Percentiles rank a stretch among this genome's conserved stretches.
phyloP scores from a whole-genome alignment of 2,888 invertebrate species.

The Cantharis rufa region DNA sequence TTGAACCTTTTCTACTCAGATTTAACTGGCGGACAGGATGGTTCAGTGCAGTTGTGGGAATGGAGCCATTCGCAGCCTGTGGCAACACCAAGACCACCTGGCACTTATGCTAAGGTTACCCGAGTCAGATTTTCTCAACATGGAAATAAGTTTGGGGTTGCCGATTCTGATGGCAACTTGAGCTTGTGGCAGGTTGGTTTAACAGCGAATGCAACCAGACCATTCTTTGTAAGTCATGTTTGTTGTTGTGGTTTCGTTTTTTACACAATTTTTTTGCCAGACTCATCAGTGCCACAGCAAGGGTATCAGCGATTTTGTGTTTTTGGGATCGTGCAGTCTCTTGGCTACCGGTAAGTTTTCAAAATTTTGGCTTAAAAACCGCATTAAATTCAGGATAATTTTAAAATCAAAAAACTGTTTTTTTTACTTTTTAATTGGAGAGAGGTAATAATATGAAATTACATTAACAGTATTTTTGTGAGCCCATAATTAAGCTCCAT shows the following conservation, averaged over 20 bases:
- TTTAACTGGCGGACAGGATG: slow-evolving; percentile 93
- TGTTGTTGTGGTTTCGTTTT: neutral
- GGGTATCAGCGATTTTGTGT: slow-evolving; percentile 95
- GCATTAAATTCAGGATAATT: too few species aligned
- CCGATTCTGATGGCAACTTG: slow-evolving; percentile 95
- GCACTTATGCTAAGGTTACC: slow-evolving; percentile 94
- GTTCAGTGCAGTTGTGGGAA: slow-evolving; percentile 96
- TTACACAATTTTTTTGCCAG: slow-evolving; percentile 60
- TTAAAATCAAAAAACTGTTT: neutral
- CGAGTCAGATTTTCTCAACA: slow-evolving; percentile 95
- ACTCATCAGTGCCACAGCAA: slow-evolving; percentile 96
- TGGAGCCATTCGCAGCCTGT: slow-evolving; percentile 95
- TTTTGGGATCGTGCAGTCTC: slow-evolving; percentile 96
- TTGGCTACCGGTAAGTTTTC: slow-evolving; percentile 77
- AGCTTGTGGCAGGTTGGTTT: slow-evolving; percentile 93
- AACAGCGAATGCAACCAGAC: slow-evolving; percentile 73
- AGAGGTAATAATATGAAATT: neutral
- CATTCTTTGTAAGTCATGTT: slow-evolving; percentile 81
- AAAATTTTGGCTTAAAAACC: neutral
- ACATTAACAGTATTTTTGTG: neutral
- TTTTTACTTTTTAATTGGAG: neutral
- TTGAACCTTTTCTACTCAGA: slow-evolving; percentile 59
- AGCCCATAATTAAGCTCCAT: neutral
- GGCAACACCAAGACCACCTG: slow-evolving; percentile 87
- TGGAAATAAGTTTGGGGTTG: slow-evolving; percentile 98